phyloP scores from a whole-genome alignment of 1,140 invertebrate species.

The Ceratitis capitata region DNA sequence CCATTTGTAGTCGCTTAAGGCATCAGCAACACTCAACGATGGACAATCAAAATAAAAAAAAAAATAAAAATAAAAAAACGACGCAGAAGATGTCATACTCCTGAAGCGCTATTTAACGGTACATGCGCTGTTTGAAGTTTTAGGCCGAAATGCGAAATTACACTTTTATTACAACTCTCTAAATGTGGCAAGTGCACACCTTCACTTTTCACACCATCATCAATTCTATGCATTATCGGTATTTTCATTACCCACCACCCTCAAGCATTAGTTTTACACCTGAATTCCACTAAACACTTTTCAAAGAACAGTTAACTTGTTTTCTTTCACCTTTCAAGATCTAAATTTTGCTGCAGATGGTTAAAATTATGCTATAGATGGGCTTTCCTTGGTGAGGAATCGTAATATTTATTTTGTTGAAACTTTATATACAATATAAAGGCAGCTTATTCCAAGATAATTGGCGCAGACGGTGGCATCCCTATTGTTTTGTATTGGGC shows the following conservation, averaged over 20 bases:
- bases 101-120: background rate
- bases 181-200: background rate
- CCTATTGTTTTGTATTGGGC: no score
- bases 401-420: no score
- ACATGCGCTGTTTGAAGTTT: background rate
- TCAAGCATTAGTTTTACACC: background rate
- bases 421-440: no score
- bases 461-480: no score
- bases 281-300: background rate
- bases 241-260: background rate
- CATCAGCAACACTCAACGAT: conserved; percentile 8
- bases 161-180: background rate
- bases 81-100: background rate
- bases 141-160: background rate
- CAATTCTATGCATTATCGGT: background rate
- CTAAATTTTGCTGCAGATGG: no score
- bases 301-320: background rate
- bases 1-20: background rate
- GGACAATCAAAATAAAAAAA: background rate
- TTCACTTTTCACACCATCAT: background rate
- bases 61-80: no score
- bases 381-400: no score
- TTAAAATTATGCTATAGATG: no score
- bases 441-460: no score
- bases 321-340: background rate